Evolutionary conservation across 2,888 invertebrate genomes (phyloP), one percentile per base, ranked within the genome.

Genomic region (Agonopterix heracliana): DNA sequence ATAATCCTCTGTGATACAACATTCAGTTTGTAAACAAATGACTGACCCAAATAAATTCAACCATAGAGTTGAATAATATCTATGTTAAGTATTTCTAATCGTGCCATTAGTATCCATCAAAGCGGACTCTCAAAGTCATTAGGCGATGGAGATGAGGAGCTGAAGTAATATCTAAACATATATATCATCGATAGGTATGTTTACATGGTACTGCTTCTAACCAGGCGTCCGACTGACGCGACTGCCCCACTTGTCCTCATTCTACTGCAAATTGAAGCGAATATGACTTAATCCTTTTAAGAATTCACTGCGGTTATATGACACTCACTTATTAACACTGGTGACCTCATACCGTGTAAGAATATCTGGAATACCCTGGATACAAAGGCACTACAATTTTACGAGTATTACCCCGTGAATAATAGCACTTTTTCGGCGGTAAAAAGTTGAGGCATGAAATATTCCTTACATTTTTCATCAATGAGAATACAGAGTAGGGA

Each of bases 231-330:
- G 54, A 57, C 59, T 59, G 85, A 63, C 83, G 84, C 82, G 79
- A 66, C 76, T 51, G 53, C 56, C 47, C 65, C 76, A 81, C 79
- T 83, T 82, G 86, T 68, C 78, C 83, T 65, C 83, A 80, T 85
- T 86, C 80, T 71, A 61, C 73, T 64, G 71, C 71, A 75, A 80
- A 81, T 79, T 79, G 71, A 73, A 74, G 77, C 65, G 67, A 74
- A 74, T 76, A 75, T 74, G 75, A 77, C 74, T 78, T 81, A 83
- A 84, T 84, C 81, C 81, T 76, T 81, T 80, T 75, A 78, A 76
- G 71, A 74, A 78, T 77, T 73, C 71, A 67, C 68, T 67, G 41
- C 14, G n/a, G 10, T 38, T 12, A 58, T 60, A 56, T 60, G 59
- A 67, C 64, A 61, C 47, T 41, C 50, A 47, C 56, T 67, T 71